Base-by-base conservation (phyloP, 1,140 invertebrate species). In the Drosophila novamexicana region DNA sequence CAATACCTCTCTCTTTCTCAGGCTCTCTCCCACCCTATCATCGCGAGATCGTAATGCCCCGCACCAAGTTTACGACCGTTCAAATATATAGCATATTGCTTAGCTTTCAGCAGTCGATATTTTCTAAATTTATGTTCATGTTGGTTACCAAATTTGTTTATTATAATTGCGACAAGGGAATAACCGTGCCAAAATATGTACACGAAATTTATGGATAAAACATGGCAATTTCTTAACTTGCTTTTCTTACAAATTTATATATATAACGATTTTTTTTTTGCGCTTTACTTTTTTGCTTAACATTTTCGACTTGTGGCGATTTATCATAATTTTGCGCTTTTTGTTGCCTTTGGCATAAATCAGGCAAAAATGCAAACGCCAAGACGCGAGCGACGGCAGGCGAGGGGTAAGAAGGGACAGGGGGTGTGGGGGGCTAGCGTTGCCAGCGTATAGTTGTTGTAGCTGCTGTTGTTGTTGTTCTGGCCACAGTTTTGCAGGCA, bases 241-340 rank as follows among this genome's bases (percentile, higher is more conserved):
- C 77, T 71, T 36, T 62, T 44, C 49, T 42, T 57, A 53, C 36
- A 18, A 37, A 57, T 10, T 54, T 37, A 47, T 58, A 32, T 57
- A 53, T 53, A n/a, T 53, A 14, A 14, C 14, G 14, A 14, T 14
- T 14, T 14, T 44, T 44, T 10, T 47, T 32, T 82, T 63, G 4
- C 40, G 56, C 53, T 76, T 57, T 63, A 62, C 54, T 47, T 61
- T 45, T 62, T 81, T 47, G 68, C 49, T 73, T 71, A 75, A 75
- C 61, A 80, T 75, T 81, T 78, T 82, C 74, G 74, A 77, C 79
- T 79, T 88, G 83, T 56, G 83, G 75, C 83, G 77, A 86, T 86
- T 86, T 86, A 88, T 86, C 79, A 86, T 88, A 88, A 86, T 86
- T 88, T 83, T 79, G 79, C 59, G 58, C 39, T 18, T 47, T 22